Conservation (phyloP, 2,888 invertebrate genomes). For the Cephus rjabovi region DNA sequence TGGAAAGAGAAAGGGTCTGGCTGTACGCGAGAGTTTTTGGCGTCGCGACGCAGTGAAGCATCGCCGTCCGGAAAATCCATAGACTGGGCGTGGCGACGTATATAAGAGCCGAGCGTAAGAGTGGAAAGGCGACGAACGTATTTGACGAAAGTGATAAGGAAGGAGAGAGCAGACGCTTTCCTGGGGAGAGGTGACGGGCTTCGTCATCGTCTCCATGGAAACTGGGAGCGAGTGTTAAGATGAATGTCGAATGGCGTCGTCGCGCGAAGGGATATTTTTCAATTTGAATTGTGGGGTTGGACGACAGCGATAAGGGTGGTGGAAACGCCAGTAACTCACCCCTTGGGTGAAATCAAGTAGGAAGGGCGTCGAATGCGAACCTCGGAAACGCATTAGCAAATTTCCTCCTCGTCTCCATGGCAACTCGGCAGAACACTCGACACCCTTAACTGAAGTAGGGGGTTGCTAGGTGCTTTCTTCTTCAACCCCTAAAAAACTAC, state of each 20-base stretch:
- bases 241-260: constrained; percentile 46
- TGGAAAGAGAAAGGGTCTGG: constrained; percentile 21
- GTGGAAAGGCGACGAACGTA: constrained; percentile 2
- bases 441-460: neutral
- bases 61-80: constrained; percentile 53
- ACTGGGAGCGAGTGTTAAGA: neutral
- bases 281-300: constrained; percentile 35
- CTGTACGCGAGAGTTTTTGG: constrained; percentile 52
- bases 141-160: constrained; percentile 24
- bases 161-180: constrained; percentile 22
- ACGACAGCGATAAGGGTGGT: neutral
- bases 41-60: constrained; percentile 58
- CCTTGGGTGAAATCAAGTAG: neutral
- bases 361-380: neutral
- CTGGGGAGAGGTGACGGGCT: neutral
- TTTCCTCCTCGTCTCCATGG: neutral
- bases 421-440: neutral
- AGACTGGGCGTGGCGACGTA: constrained; percentile 30
- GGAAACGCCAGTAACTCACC: neutral
- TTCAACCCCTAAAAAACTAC: neutral
- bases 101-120: neutral
- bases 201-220: neutral
- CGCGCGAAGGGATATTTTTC: constrained; percentile 52
- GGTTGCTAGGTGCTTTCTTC: neutral
- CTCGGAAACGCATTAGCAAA: neutral